Base-by-base conservation (phyloP, 2,888 invertebrate genomes). In the Eupithecia insigniata region DNA sequence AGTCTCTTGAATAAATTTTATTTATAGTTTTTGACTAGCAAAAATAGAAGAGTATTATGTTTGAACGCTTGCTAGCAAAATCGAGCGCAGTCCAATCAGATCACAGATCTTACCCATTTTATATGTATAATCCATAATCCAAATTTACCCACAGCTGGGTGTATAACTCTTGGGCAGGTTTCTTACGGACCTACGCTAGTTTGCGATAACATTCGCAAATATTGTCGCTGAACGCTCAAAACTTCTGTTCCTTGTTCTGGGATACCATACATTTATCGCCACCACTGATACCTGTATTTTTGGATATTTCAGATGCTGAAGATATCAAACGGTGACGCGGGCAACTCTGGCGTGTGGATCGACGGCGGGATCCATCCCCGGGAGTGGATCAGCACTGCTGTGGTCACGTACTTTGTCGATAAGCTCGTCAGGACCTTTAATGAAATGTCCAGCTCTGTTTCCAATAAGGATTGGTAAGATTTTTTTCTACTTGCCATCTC, bases 321-420 rank as follows among this genome's bases (percentile, higher is more conserved):
- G 83, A 96, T 97, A 76, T 97, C 97, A 6, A 97, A 97, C 82
- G 96, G 97, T 7, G 92, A 95, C 39, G 81, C 89, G 0, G 89
- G 89, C 8, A 96, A 96, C 76, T 91, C 93, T 0, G 96, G 96
- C 0, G 93, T 97, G 16, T 97, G 97, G 97, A 89, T 97, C 60
- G 97, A 97, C 82, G 96, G 96, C 0, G 96, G 97, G 28, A 98
- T 98, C 79, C 98, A 98, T 82, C 97, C 98, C 0, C 95, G 99
- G 30, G 99, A 99, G 93, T 99, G 98, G 98, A 97, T 98, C 82
- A 96, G 97, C 61, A 96, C 97, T 0, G 97, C 98, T 0, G 95
- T 96, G 0, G 97, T 97, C 3, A 96, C 97, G 0, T 98, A 96
- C 86, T 93, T 97, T 55, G 96, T 97, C 26, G 95, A 97, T 83